Percentiles rank a stretch among this genome's conserved stretches.
phyloP scores from a whole-genome alignment of 2,888 invertebrate genomes.

The Ypsolopha scabrella region DNA sequence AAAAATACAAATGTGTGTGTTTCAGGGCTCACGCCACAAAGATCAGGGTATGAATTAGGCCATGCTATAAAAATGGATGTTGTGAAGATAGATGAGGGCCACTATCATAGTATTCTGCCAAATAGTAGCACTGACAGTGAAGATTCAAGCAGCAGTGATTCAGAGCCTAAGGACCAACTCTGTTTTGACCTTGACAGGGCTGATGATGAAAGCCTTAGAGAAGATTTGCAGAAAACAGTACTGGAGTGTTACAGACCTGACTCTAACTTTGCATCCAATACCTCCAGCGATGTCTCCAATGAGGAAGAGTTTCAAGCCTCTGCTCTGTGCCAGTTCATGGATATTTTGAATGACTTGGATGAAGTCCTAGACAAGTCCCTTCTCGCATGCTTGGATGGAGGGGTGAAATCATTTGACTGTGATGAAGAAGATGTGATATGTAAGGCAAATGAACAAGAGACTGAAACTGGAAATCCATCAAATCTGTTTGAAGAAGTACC shows the following conservation, averaged over 20 bases:
- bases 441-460: slow-evolving; percentile 21
- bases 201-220: slow-evolving; percentile 51
- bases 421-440: slow-evolving; percentile 62
- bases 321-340: slow-evolving; percentile 62
- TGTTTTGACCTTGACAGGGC: slow-evolving; percentile 42
- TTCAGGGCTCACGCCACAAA: slow-evolving; percentile 49
- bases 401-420: slow-evolving; percentile 41
- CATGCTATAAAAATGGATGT: slow-evolving; percentile 63
- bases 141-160: slow-evolving; percentile 2
- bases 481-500: slow-evolving; percentile 16
- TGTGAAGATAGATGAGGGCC: slow-evolving; percentile 48
- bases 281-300: slow-evolving; percentile 47
- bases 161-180: slow-evolving; percentile 17
- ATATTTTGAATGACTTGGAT: slow-evolving; percentile 70
- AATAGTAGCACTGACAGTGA: slow-evolving; percentile 36
- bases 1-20: slow-evolving; percentile 20
- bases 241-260: slow-evolving; percentile 60
- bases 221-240: slow-evolving; percentile 57
- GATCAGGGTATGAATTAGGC: slow-evolving; percentile 55
- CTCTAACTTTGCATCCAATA: slow-evolving; percentile 53
- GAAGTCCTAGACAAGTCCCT: slow-evolving; percentile 69
- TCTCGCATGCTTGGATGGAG: slow-evolving; percentile 52
- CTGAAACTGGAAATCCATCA: not conserved
- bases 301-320: slow-evolving; percentile 63
- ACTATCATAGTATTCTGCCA: slow-evolving; percentile 41